Conservation (phyloP, 2,888 invertebrate species). For the Alsophila aescularia region DNA sequence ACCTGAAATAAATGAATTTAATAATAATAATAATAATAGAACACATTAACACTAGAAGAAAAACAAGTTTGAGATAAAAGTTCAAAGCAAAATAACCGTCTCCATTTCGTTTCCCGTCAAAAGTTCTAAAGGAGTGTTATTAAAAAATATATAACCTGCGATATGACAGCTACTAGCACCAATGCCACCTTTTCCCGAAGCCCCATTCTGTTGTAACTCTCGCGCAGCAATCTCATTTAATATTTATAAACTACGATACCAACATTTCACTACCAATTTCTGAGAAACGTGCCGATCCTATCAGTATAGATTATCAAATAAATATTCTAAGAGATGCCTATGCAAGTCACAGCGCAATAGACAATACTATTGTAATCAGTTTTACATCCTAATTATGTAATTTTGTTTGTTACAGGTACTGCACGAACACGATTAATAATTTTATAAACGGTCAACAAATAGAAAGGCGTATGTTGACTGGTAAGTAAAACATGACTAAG, state of each 20-base stretch:
- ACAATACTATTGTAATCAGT: neutral
- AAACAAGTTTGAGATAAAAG: too few species aligned
- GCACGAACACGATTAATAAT: neutral
- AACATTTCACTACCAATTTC: slow-evolving; percentile 26
- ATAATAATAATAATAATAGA: too few species aligned
- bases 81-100: too few species aligned
- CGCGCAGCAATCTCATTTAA: slow-evolving; percentile 18
- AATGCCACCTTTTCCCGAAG: slow-evolving; percentile 57
- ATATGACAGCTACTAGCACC: slow-evolving; percentile 41
- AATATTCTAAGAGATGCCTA: slow-evolving; percentile 2
- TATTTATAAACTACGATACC: slow-evolving; percentile 42
- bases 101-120: too few species aligned
- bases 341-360: slow-evolving; percentile 1
- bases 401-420: slow-evolving; percentile 4
- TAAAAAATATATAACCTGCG: slow-evolving; percentile 49
- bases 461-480: neutral
- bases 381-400: neutral
- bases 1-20: too few species aligned
- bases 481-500: neutral
- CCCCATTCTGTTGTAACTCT: slow-evolving; percentile 54
- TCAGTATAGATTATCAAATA: slow-evolving; percentile 22
- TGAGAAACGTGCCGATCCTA: slow-evolving; percentile 39
- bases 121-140: too few species aligned
- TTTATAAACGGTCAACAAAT: too few species aligned
- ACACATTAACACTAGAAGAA: too few species aligned